Base-by-base conservation (phyloP, 1,140 invertebrate genomes). In the Neotoxoptera formosana region DNA sequence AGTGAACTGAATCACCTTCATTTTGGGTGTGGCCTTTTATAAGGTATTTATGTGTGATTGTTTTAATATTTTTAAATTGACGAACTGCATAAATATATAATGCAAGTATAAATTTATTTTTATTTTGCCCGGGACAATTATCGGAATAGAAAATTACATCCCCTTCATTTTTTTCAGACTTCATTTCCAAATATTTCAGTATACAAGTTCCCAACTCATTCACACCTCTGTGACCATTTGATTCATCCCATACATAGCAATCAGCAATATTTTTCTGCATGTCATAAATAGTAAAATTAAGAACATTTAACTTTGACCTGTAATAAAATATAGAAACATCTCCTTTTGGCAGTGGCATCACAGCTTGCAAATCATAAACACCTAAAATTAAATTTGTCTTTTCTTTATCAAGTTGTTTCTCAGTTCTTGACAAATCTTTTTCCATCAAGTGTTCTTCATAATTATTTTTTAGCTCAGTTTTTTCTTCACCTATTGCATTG, bases 241-340 rank as follows among this genome's bases (percentile, higher is more conserved):
- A 93, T 94, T 95, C 95, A 92, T 95, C 91, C 94, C 95, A 95
- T 41, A 94, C 53, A 94, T 94, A 95, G 76, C 94, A 95, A 20
- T 93, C n/a, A 41, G 93, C 93, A 45, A 94, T 94, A 36, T 93
- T 94, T 87, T 92, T 93, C 93, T 94, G 76, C 9, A 94, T 34
- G 25, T 94, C 87, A 76, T 76, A 76, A 76, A 76, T 76, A 20
- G 94, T 95, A 41, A 94, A 94, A 93, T 95, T 95, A 81, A 94
- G 94, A 53, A 94, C 90, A n/a, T n/a, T n/a, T n/a, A n/a, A n/a
- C n/a, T n/a, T n/a, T n/a, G n/a, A n/a, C n/a, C n/a, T n/a, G n/a
- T 95, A 95, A 94, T 94, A 95, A 93, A 94, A 94, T 51, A 83
- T 60, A 51, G 94, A 94, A 53, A 93, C 87, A 60, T 94, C 60